These are phyloP conservation scores for Conus ventricosus DNA, from an alignment of 1,140 invertebrate species.

Conservation along the genomic window DNA sequence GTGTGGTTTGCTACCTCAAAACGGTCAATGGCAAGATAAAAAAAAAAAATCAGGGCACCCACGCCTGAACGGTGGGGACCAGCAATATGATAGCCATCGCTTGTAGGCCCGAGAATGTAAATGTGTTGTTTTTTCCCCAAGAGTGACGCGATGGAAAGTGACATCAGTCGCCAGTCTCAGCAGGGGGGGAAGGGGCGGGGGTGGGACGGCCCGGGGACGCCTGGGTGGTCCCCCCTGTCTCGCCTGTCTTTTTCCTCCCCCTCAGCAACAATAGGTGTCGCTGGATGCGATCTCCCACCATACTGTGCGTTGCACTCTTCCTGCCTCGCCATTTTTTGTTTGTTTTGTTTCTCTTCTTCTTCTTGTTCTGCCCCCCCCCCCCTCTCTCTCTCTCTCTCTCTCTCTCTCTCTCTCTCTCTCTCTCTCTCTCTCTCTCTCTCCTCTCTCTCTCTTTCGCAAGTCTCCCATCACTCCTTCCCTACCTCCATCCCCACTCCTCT, in stretches of 20 bases:
- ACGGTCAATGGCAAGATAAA: too few species aligned
- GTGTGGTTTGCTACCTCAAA: too few species aligned
- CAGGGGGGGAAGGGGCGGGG: not conserved
- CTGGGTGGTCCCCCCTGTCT: not conserved
- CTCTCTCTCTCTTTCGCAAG: too few species aligned
- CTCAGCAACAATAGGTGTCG: not conserved
- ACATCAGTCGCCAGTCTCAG: not conserved
- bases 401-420: too few species aligned
- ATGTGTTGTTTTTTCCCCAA: not conserved
- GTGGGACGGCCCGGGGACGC: too few species aligned
- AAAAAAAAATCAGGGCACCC: not conserved
- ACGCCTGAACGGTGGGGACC: not conserved
- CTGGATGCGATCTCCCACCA: not conserved
- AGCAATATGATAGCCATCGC: not conserved
- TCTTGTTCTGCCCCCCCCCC: not conserved
- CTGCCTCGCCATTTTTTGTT: not conserved
- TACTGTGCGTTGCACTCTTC: not conserved
- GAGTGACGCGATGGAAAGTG: not conserved
- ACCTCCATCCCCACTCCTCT: too few species aligned
- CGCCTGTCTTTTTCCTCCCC: not conserved
- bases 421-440: too few species aligned
- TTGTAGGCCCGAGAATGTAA: not conserved
- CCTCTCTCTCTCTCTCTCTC: not conserved
- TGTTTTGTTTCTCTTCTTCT: too few species aligned
- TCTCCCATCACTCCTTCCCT: too few species aligned